A percentile compares a stretch with the other conserved stretches of the same genome.
Conservation (phyloP, 2,113 vertebrate species). For the Paramormyrops kingsleyae region DNA sequence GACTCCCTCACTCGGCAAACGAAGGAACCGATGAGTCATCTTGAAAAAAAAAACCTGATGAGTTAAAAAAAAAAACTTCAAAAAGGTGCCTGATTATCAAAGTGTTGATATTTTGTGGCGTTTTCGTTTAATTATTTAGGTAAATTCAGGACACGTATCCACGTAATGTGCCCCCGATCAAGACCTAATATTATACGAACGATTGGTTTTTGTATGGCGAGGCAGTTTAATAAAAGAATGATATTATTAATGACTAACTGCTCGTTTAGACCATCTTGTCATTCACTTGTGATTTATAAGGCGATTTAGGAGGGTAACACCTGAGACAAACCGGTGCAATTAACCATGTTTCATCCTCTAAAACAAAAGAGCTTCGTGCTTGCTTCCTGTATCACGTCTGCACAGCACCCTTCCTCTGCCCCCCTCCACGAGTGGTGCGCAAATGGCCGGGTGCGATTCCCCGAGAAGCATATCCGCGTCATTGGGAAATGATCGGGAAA, state of each 20-base stretch:
- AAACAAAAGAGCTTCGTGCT: neutral
- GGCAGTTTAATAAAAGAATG: neutral
- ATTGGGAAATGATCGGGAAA: neutral
- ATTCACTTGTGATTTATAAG: neutral
- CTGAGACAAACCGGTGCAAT: neutral
- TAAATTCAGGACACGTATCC: neutral
- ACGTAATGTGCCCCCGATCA: neutral
- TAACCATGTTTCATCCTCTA: neutral
- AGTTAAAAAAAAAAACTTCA: constrained; percentile 46
- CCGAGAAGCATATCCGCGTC: neutral
- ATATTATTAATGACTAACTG: neutral
- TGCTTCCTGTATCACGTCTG: neutral
- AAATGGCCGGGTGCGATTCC: neutral
- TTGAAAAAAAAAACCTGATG: constrained; percentile 30
- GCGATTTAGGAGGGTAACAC: neutral
- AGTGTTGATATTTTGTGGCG: neutral
- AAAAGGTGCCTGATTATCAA: constrained; percentile 32
- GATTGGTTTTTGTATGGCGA: neutral
- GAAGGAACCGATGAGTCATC: constrained; percentile 38
- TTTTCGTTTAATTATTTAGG: neutral
- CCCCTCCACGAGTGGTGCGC: too few relatives aligned
- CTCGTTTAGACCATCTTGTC: neutral
- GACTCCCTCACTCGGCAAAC: constrained; percentile 10
- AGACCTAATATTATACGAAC: neutral
- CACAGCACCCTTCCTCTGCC: neutral